These are phyloP conservation scores for Prionace glauca DNA, from an alignment of 2,797 vertebrate species.

Conservation along the genomic window DNA sequence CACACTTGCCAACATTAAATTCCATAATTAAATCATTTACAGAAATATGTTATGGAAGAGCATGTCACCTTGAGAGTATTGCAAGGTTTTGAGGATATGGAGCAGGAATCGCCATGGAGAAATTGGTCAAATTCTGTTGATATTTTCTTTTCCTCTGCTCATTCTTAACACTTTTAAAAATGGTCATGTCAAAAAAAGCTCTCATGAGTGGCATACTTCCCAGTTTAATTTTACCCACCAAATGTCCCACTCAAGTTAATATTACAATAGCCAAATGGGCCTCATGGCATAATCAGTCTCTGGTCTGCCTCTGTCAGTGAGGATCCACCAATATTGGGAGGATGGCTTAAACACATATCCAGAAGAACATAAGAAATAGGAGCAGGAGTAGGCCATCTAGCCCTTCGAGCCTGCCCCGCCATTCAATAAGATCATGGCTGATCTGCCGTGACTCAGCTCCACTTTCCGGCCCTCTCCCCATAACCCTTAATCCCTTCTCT, in stretches of 20 bases:
- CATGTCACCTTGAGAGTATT: neutral
- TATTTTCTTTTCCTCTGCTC: neutral
- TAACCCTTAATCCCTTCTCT: no score
- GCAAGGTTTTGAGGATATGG: neutral
- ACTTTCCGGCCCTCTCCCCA: no score
- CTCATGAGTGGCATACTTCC: neutral
- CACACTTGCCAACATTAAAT: no score
- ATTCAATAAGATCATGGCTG: no score
- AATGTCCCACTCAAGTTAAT: neutral
- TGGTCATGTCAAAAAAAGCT: neutral
- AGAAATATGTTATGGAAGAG: neutral
- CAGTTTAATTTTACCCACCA: neutral
- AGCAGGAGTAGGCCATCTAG: no score
- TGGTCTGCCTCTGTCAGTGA: neutral
- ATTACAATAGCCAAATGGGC: neutral
- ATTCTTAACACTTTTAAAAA: neutral
- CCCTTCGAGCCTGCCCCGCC: no score
- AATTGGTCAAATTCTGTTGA: neutral
- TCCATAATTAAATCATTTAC: conserved; percentile 29
- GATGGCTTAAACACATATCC: no score
- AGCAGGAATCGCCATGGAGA: neutral
- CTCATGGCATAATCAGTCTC: neutral
- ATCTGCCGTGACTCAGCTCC: no score
- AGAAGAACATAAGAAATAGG: no score
- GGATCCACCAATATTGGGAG: neutral